These are phyloP conservation scores for Plotosus lineatus DNA, from an alignment of 2,113 vertebrate genomes.

Conservation along the genomic window DNA sequence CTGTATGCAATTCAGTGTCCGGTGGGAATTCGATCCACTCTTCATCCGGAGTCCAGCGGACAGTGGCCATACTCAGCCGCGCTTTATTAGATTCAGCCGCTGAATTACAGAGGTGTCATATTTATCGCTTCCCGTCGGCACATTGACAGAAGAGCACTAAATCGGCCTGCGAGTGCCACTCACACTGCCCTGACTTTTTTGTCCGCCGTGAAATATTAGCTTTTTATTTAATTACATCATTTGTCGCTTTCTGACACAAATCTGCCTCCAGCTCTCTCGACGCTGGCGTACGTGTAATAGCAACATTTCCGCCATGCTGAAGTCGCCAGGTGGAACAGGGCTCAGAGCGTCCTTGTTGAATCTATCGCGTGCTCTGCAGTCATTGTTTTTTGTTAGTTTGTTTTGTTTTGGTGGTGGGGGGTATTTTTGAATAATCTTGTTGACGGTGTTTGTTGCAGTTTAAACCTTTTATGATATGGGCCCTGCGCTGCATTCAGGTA, in stretches of 20 bases:
- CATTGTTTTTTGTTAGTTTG: background rate
- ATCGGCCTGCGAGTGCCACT: constrained; percentile 22
- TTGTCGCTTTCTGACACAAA: constrained; percentile 20
- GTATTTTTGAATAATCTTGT: constrained; percentile 13
- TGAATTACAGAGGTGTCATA: constrained; percentile 42
- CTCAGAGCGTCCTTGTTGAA: background rate
- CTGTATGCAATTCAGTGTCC: background rate
- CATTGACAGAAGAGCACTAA: constrained; percentile 41
- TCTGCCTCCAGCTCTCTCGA: background rate
- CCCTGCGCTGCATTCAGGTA: background rate
- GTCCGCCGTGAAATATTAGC: constrained; percentile 31
- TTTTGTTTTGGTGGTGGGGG: too few relatives aligned
- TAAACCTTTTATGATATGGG: background rate
- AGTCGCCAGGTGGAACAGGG: background rate
- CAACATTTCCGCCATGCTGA: background rate
- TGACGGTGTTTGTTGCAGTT: constrained; percentile 5
- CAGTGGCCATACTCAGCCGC: constrained; percentile 15
- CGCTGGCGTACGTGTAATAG: background rate
- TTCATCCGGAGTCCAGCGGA: constrained; percentile 35
- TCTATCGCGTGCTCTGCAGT: background rate
- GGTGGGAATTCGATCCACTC: constrained; percentile 43
- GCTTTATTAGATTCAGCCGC: constrained; percentile 36
- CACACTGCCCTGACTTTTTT: constrained; percentile 16
- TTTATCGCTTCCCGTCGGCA: constrained; percentile 47
- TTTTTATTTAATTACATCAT: constrained; percentile 36